Evolutionary conservation across 2,888 invertebrate species (phyloP).

Genomic region (Agrotis segetum): DNA sequence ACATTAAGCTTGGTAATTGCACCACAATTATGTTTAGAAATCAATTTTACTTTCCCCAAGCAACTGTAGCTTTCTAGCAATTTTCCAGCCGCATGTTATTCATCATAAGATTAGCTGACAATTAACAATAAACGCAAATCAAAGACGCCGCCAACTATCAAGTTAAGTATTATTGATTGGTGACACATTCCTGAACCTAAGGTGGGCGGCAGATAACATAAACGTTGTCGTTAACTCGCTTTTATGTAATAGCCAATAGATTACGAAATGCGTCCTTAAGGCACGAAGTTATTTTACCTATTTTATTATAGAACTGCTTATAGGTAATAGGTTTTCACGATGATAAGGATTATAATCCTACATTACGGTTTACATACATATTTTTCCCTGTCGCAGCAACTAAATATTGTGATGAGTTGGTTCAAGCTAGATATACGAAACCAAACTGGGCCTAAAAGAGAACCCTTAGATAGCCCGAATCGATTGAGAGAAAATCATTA

Average conservation of each 20-base stretch:
- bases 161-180: conserved; percentile 63
- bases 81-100: conserved; percentile 38
- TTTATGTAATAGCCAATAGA: conserved; percentile 59
- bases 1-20: too few species aligned
- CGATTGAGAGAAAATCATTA: background rate
- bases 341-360: background rate
- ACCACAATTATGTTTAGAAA: background rate
- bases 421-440: background rate
- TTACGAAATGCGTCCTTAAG: conserved; percentile 49
- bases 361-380: background rate
- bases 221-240: conserved; percentile 55
- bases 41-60: background rate
- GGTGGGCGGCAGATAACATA: conserved; percentile 61
- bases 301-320: conserved; percentile 1
- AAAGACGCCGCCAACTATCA: conserved; percentile 61
- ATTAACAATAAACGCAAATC: conserved; percentile 66
- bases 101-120: conserved; percentile 60
- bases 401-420: too few species aligned
- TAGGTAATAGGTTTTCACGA: background rate
- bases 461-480: too few species aligned
- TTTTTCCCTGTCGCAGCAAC: background rate
- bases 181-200: conserved; percentile 58
- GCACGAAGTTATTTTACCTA: conserved; percentile 19
- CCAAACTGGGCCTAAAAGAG: background rate
- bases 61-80: background rate